Evolutionary conservation across 2,113 vertebrate species (phyloP).

Genomic region (Haemorhous mexicanus): DNA sequence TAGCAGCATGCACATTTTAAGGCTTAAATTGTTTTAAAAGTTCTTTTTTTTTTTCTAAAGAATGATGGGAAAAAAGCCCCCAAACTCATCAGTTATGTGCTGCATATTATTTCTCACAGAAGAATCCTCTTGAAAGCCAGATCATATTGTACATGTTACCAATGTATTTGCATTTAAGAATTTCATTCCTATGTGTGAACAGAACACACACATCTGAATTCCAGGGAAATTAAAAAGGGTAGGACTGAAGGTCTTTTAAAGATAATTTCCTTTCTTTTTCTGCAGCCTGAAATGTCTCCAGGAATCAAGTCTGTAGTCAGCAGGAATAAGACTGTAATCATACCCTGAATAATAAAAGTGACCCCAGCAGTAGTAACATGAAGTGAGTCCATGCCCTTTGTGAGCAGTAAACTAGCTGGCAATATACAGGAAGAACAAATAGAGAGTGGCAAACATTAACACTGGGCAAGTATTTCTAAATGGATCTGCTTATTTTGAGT

Average conservation of each 20-base stretch:
- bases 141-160: not conserved
- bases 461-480: not conserved
- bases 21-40: not conserved
- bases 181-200: not conserved
- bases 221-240: not conserved
- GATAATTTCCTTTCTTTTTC: not conserved
- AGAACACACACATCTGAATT: not conserved
- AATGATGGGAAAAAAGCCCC: accelerated
- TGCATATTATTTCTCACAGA: not conserved
- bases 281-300: not conserved
- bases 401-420: not conserved
- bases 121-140: not conserved
- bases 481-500: not conserved
- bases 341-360: not conserved
- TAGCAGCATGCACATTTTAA: not conserved
- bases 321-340: not conserved
- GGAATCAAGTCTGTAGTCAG: not conserved
- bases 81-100: not conserved
- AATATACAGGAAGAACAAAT: not conserved
- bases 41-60: not conserved
- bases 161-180: not conserved
- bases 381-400: not conserved
- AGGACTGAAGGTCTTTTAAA: not conserved
- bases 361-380: not conserved
- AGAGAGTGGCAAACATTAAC: not conserved